Conservation (phyloP, 2,888 invertebrate species). For the Plebejus anna region DNA sequence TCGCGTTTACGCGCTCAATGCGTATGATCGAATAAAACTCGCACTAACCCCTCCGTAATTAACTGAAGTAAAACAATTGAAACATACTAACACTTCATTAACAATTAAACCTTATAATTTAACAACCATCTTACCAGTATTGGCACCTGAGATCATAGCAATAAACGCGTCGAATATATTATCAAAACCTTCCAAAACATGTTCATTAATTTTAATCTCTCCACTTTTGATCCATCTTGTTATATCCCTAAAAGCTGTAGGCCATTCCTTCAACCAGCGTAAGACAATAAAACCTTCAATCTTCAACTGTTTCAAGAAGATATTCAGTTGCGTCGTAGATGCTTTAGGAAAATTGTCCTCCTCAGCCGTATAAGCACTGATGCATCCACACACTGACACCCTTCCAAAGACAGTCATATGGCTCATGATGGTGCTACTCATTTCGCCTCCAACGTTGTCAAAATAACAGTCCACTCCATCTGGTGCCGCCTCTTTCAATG, state of each 20-base stretch:
- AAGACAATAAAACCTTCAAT: slow-evolving; percentile 80
- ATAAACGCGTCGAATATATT: slow-evolving; percentile 83
- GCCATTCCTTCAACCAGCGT: slow-evolving; percentile 77
- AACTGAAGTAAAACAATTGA: no score
- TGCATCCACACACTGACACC: slow-evolving; percentile 28
- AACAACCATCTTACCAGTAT: slow-evolving; percentile 84
- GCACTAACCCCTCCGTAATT: no score
- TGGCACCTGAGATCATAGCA: slow-evolving; percentile 81
- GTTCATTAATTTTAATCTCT: slow-evolving; percentile 82
- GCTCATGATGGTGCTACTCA: slow-evolving; percentile 27
- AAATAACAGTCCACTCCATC: slow-evolving; percentile 87
- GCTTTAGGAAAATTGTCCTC: slow-evolving; percentile 48
- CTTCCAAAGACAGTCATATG: slow-evolving; percentile 29
- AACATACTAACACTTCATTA: no score
- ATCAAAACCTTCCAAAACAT: slow-evolving; percentile 84
- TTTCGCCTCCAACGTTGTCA: slow-evolving; percentile 86
- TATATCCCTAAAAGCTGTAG: slow-evolving; percentile 79
- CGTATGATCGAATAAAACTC: no score
- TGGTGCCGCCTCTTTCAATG: slow-evolving; percentile 81
- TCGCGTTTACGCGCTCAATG: no score
- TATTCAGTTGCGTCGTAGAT: slow-evolving; percentile 69
- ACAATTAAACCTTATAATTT: slow-evolving; percentile 44
- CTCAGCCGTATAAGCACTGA: slow-evolving; percentile 45
- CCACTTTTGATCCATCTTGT: slow-evolving; percentile 81
- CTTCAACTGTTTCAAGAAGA: slow-evolving; percentile 79